Evolutionary conservation across 2,888 invertebrate species (phyloP).

Genomic region (Melanostoma mellinum): DNA sequence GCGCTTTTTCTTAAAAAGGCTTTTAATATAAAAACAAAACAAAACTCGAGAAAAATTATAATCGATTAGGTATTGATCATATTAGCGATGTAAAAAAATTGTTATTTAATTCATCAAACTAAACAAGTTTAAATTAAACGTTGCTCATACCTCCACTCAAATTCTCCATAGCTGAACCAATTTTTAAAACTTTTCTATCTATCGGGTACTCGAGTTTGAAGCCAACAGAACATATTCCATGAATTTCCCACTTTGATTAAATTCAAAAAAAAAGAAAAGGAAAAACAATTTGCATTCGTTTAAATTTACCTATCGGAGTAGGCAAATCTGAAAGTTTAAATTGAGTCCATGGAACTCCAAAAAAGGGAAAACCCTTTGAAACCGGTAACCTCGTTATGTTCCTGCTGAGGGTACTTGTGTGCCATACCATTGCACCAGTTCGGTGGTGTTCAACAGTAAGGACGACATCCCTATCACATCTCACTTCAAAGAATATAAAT

Average conservation of each 20-base stretch:
- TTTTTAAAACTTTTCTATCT: background rate
- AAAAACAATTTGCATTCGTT: slow-evolving; percentile 27
- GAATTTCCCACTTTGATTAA: slow-evolving; percentile 18
- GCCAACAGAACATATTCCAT: slow-evolving; percentile 14
- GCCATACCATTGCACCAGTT: background rate
- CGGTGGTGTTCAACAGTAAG: slow-evolving; percentile 36
- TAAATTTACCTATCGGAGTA: slow-evolving; percentile 10
- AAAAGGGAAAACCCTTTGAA: slow-evolving; percentile 56
- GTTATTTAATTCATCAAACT: too few species aligned
- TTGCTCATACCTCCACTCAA: too few species aligned
- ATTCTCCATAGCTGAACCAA: background rate
- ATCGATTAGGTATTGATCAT: too few species aligned
- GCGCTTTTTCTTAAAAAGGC: too few species aligned
- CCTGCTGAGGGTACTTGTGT: slow-evolving; percentile 40
- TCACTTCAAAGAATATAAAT: slow-evolving; percentile 60
- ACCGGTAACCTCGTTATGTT: slow-evolving; percentile 54
- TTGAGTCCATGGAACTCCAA: slow-evolving; percentile 18
- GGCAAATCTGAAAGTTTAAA: slow-evolving; percentile 27
- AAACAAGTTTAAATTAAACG: too few species aligned
- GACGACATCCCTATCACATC: slow-evolving; percentile 11
- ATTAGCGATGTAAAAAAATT: too few species aligned
- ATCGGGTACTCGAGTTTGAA: background rate
- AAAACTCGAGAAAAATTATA: too few species aligned
- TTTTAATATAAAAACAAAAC: too few species aligned
- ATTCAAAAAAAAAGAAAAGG: slow-evolving; percentile 1